A percentile compares a stretch with the other conserved stretches of the same genome.
Conservation (phyloP, 2,888 invertebrate species). For the Lithophane semibrunnea region DNA sequence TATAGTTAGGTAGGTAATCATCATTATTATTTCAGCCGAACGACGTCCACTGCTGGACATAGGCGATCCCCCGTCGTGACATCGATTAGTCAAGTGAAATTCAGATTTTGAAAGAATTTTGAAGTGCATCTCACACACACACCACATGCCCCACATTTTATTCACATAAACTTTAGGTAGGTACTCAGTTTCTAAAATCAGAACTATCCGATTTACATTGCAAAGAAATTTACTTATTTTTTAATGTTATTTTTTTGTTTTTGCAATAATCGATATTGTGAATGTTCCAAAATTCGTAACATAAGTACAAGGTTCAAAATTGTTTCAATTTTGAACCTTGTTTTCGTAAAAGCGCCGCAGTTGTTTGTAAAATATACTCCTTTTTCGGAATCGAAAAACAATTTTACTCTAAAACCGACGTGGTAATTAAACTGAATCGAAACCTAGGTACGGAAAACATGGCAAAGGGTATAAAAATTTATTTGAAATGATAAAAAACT, state of each 20-base stretch:
- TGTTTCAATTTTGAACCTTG: neutral
- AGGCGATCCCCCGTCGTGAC: too few relatives aligned
- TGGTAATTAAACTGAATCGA: neutral
- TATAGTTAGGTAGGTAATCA: too few relatives aligned
- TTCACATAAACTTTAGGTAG: neutral
- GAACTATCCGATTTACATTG: neutral
- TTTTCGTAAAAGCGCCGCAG: neutral
- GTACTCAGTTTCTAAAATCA: neutral
- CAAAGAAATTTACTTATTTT: too few relatives aligned
- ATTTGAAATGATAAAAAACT: neutral
- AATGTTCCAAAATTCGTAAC: too few relatives aligned
- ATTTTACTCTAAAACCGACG: neutral
- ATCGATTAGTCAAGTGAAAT: neutral
- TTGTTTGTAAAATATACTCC: slow-evolving; percentile 12
- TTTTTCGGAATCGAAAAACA: slow-evolving; percentile 1
- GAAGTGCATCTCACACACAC: too few relatives aligned
- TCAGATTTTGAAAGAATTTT: neutral
- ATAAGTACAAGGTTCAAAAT: too few relatives aligned
- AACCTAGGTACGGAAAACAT: neutral
- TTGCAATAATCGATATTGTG: too few relatives aligned
- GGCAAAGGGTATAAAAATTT: neutral
- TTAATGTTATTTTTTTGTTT: too few relatives aligned
- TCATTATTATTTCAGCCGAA: too few relatives aligned
- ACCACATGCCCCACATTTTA: too few relatives aligned
- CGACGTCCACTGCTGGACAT: too few relatives aligned